phyloP scores from a whole-genome alignment of 2,888 invertebrate species.

The Orthonychiurus folsomi region DNA sequence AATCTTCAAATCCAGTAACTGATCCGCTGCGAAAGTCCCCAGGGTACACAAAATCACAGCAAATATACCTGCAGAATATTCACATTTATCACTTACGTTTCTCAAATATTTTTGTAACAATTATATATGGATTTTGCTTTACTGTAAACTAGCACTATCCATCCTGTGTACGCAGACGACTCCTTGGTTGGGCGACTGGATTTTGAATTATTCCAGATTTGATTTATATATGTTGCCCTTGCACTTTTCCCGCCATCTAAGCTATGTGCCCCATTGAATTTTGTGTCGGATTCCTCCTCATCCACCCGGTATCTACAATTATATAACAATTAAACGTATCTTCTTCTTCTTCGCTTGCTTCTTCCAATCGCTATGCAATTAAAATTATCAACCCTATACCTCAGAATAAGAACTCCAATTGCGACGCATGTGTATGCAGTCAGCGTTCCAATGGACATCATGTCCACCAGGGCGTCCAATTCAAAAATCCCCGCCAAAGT shows the following conservation, averaged over 20 bases:
- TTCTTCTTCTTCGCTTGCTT: constrained; percentile 27
- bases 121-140: constrained; percentile 13
- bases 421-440: constrained; percentile 88
- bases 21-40: constrained; percentile 24
- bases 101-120: not conserved
- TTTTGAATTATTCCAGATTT: not conserved
- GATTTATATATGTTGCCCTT: not conserved
- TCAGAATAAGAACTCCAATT: constrained; percentile 74
- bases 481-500: constrained; percentile 81
- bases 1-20: constrained; percentile 9
- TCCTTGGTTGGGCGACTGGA: constrained; percentile 27
- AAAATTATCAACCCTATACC: constrained; percentile 51
- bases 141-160: constrained; percentile 37
- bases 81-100: not conserved
- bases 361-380: constrained; percentile 11
- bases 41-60: constrained; percentile 23
- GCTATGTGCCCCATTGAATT: not conserved
- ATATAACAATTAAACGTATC: too few relatives aligned
- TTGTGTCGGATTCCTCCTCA: constrained; percentile 31
- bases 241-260: too few relatives aligned
- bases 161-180: constrained; percentile 30
- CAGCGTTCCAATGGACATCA: constrained; percentile 91
- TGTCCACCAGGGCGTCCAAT: constrained; percentile 81
- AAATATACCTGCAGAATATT: constrained; percentile 17
- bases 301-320: constrained; percentile 32